Evolutionary conservation across 1,140 invertebrate genomes (phyloP), one percentile per base, ranked within the genome.

Genomic region (Hyposmocoma kahamanoa): DNA sequence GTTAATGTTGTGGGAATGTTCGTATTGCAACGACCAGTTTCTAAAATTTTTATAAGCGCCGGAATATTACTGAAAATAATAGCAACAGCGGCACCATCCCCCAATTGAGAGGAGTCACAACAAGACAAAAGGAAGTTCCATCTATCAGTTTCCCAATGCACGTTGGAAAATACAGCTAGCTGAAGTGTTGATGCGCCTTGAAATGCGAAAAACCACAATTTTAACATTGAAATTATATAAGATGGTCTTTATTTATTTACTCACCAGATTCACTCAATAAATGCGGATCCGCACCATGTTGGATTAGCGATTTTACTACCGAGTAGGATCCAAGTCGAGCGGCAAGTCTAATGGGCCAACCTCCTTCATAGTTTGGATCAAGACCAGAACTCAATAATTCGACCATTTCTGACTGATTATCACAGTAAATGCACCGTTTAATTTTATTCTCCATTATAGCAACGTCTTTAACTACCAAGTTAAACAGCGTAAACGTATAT

Each of bases 171-270:
- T 5, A 85, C 79, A n/a, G 82, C 82, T 42, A 85, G 51, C 60
- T 85, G 82, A 47, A 85, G 67, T 6, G 79, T 81, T 11, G 82
- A 85, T 13, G 82, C 79, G 36, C 79, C 82, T 85, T n/a, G n/a
- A n/a, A n/a, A n/a, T n/a, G n/a, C n/a, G n/a, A 41, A 15, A 36
- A 36, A 15, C 18, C 8, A 36, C 18, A 6, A 3, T 6, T 8
- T 3, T 15, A 36, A n/a, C n/a, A 17, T 17, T 17, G 32, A 17
- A 36, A 36, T 13, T n/a, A n/a, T 15, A 17, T 17, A 36, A 6
- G 5, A 26, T 26, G 24, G 24, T 6, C 24, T 26, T 26, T 26
- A 26, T 26, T 26, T 26, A 26, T 18, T 38, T 22, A 59, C 61
- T 68, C 49, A 84, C 82, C 82, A 39, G 78, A 64, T 62, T 76